Percentiles rank a stretch among this genome's conserved stretches.
Evolutionary conservation across 2,797 vertebrate species (phyloP).

Genomic region (Avahi laniger): DNA sequence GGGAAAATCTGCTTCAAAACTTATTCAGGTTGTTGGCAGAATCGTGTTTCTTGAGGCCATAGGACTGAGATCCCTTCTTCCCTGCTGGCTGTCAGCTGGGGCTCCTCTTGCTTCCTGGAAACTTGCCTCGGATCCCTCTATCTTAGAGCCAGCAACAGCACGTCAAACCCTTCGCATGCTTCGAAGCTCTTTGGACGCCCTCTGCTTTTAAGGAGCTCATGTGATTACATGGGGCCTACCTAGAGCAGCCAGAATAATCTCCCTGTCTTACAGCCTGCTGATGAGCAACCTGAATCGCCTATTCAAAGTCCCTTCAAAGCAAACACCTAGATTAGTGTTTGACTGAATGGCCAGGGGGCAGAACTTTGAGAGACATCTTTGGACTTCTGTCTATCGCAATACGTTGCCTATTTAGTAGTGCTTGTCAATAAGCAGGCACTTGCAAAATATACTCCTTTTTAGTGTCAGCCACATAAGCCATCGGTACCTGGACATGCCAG

Average conservation of each 20-base stretch:
- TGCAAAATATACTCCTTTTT: neutral
- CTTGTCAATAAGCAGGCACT: neutral
- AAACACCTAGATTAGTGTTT: neutral
- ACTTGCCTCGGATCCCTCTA: neutral
- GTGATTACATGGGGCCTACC: neutral
- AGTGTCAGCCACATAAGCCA: neutral
- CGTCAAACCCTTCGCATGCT: neutral
- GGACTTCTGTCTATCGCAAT: neutral
- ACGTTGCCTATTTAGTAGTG: neutral
- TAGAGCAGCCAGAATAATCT: neutral
- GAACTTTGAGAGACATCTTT: neutral
- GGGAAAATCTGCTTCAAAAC: neutral
- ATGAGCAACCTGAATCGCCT: neutral
- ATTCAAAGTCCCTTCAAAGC: neutral
- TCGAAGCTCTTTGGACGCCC: neutral
- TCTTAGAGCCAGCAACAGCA: neutral
- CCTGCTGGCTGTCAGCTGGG: neutral
- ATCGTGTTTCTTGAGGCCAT: neutral
- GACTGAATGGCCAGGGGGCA: neutral
- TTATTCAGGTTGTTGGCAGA: neutral
- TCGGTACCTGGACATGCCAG: neutral
- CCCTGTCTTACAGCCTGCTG: neutral
- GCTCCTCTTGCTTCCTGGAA: neutral
- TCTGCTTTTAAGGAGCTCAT: neutral
- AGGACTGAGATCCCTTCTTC: neutral